Conservation (phyloP, 2,113 vertebrate species). For the Lagenorhynchus albirostris region DNA sequence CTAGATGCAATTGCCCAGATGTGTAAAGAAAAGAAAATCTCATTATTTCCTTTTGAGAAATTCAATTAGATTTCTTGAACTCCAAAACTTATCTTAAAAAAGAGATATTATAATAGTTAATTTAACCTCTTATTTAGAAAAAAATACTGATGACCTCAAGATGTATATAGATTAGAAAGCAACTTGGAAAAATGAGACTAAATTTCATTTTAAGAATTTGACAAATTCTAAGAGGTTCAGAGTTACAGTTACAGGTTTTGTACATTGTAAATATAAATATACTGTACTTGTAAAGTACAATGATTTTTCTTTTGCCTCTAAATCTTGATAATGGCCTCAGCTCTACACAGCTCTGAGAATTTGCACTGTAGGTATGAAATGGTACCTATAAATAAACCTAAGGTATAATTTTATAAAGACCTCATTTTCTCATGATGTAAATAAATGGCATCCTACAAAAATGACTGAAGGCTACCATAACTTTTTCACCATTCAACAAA, state of each 20-base stretch:
- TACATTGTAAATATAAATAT: neutral
- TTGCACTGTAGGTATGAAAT: neutral
- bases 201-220: conserved; percentile 43
- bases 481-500: conserved; percentile 59
- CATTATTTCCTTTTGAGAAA: neutral
- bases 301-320: conserved; percentile 31
- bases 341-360: neutral
- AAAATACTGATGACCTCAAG: neutral
- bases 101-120: neutral
- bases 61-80: neutral
- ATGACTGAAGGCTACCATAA: conserved; percentile 33
- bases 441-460: conserved; percentile 49
- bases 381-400: conserved; percentile 4
- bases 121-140: neutral
- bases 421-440: conserved; percentile 11
- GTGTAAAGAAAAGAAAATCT: neutral
- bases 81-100: neutral
- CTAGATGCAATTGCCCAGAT: neutral
- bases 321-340: conserved; percentile 11
- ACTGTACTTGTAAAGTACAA: neutral
- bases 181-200: neutral
- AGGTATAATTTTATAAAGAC: neutral
- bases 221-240: neutral
- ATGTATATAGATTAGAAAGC: neutral
- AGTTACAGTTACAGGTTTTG: neutral